These are phyloP conservation scores for Drosophila ananassae DNA, from an alignment of 1,140 invertebrate genomes.

Conservation along the genomic window DNA sequence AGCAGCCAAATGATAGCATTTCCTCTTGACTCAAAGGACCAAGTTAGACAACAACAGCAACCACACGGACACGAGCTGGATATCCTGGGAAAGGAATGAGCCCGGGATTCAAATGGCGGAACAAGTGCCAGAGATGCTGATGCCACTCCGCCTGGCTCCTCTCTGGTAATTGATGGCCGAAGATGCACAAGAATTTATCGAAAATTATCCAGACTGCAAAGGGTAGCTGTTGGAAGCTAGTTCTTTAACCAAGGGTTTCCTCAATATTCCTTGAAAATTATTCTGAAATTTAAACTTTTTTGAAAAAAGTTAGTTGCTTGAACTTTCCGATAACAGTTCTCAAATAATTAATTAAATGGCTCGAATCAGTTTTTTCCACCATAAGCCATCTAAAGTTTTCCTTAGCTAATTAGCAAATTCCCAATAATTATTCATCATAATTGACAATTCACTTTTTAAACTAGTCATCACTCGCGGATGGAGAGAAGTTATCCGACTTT, in stretches of 20 bases:
- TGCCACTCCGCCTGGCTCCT: slow-evolving; percentile 9
- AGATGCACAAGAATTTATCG: slow-evolving; percentile 31
- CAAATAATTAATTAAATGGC: slow-evolving; percentile 26
- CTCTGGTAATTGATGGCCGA: slow-evolving; percentile 38
- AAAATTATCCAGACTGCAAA: slow-evolving; percentile 8
- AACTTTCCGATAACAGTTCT: not conserved
- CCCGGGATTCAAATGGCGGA: slow-evolving; percentile 43
- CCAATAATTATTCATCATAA: slow-evolving; percentile 51
- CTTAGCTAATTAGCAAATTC: slow-evolving; percentile 35
- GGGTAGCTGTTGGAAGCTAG: not conserved
- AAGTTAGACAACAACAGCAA: slow-evolving; percentile 24
- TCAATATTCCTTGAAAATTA: not conserved
- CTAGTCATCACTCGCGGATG: slow-evolving; percentile 44
- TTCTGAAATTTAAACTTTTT: not conserved
- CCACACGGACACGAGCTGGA: slow-evolving; percentile 16
- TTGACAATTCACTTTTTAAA: slow-evolving; percentile 44
- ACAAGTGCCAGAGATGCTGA: slow-evolving; percentile 48
- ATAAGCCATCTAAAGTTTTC: slow-evolving; percentile 15
- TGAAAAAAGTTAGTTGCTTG: not conserved
- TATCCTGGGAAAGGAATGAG: slow-evolving; percentile 13
- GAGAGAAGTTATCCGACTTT: slow-evolving; percentile 6
- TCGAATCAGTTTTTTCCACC: slow-evolving; percentile 1
- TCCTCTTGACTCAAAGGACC: slow-evolving; percentile 50
- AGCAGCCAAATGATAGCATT: slow-evolving; percentile 50
- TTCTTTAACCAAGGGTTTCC: not conserved